Evolutionary conservation across 1,140 invertebrate genomes (phyloP), one percentile per base, ranked within the genome.

Genomic region (Spodoptera frugiperda): DNA sequence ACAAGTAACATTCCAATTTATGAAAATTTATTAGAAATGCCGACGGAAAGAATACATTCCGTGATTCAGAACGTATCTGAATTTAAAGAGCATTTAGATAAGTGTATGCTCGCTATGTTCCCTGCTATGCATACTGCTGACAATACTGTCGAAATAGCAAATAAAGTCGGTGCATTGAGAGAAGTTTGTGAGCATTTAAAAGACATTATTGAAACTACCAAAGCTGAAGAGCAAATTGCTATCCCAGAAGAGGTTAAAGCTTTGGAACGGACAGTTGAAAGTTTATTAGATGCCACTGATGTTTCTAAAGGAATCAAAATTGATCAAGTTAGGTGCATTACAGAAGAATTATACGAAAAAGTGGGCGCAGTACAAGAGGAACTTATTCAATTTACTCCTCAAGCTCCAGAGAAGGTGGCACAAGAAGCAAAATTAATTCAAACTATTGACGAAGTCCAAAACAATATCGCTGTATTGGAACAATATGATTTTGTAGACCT

Each of bases 1-100:
- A 78, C 79, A 51, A 85, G 75, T 76, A 89, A 89, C 82, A 89
- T 92, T 86, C 85, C 87, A 82, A 81, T 87, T 78, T 87, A 84
- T 65, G 85, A 92, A 89, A 79, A 84, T 81, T 82, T 85, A 75
- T 76, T 88, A 85, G 82, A 90, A 81, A 73, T 87, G 75, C 81
- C 87, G 30, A 68, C 83, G 73, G 87, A 91, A 65, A 87, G 85
- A 82, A 78, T 89, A 84, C 80, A 86, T 84, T 79, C 82, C 70
- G 76, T 88, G 49, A 75, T 86, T 33, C 67, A 87, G 78, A 84
- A 68, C 54, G 75, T 92, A 72, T 74, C 77, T 55, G 82, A 86
- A 49, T 87, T 92, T 76, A 91, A 90, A 82, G 68, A 82, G 46
- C 75, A 88, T 78, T 83, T 91, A 83, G 80, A 85, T 67, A 84